These are phyloP conservation scores for Cheilosia soror DNA, from an alignment of 2,888 invertebrate genomes.

Conservation along the genomic window DNA sequence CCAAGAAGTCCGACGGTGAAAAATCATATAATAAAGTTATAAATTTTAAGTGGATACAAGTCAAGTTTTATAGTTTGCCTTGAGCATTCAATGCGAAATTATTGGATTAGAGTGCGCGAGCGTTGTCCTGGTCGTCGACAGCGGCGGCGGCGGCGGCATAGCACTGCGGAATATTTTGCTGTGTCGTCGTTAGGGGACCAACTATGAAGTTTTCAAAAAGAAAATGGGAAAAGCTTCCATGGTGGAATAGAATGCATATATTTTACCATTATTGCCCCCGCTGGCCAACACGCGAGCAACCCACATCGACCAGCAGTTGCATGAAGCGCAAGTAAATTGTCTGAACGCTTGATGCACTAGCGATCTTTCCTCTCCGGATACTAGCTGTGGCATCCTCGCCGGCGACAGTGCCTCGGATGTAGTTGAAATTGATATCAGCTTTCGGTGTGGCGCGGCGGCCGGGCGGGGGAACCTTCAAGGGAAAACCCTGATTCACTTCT, in stretches of 20 bases:
- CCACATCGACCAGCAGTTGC: not conserved
- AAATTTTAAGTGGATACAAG: constrained; percentile 74
- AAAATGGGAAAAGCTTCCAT: constrained; percentile 30
- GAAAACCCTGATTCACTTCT: constrained; percentile 55
- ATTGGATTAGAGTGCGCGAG: constrained; percentile 68
- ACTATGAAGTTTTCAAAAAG: constrained; percentile 15
- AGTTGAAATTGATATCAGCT: constrained; percentile 38
- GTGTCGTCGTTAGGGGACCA: not conserved
- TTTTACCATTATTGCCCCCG: constrained; percentile 50
- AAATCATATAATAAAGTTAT: constrained; percentile 75
- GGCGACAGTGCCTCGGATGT: constrained; percentile 33
- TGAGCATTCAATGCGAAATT: constrained; percentile 69
- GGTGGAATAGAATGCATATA: constrained; percentile 14
- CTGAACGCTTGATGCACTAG: constrained; percentile 44
- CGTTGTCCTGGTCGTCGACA: constrained; percentile 5
- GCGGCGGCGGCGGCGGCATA: not conserved
- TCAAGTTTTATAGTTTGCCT: constrained; percentile 74
- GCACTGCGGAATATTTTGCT: not conserved
- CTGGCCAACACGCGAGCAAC: constrained; percentile 34
- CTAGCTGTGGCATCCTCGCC: constrained; percentile 4
- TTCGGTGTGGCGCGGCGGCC: not conserved
- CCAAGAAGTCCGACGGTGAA: constrained; percentile 62
- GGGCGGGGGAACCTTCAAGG: not conserved
- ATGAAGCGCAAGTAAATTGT: constrained; percentile 48
- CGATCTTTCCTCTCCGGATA: constrained; percentile 15